These are phyloP conservation scores for Caenorhabditis sulstoni DNA, from an alignment of 2,888 invertebrate species.

Conservation along the genomic window DNA sequence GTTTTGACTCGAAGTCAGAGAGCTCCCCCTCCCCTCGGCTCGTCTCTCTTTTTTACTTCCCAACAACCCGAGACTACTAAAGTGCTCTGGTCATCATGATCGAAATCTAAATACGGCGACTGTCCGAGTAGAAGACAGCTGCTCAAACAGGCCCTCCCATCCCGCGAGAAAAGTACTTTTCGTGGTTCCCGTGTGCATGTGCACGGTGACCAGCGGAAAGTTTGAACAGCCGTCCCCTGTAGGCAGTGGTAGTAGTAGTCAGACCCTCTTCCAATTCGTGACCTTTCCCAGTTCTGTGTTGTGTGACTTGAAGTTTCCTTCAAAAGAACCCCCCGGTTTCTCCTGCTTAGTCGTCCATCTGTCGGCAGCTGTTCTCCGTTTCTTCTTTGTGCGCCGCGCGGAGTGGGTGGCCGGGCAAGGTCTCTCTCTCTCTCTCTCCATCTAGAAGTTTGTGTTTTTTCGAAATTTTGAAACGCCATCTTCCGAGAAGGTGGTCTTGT, in stretches of 20 bases:
- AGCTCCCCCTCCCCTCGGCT: constrained; percentile 10
- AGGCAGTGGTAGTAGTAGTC: too few relatives aligned
- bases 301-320: background rate
- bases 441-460: too few relatives aligned
- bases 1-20: constrained; percentile 6
- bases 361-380: constrained; percentile 50
- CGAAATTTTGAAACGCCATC: background rate
- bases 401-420: too few relatives aligned
- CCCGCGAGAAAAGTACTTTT: constrained; percentile 1
- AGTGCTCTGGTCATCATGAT: constrained; percentile 24
- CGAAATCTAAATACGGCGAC: constrained; percentile 43
- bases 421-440: background rate
- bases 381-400: background rate
- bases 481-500: too few relatives aligned
- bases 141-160: constrained; percentile 32
- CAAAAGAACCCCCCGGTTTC: background rate
- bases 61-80: constrained; percentile 13
- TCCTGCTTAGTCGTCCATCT: constrained; percentile 25
- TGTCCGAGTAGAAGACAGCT: constrained; percentile 23
- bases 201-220: constrained; percentile 34
- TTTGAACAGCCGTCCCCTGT: constrained; percentile 52
- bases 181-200: too few relatives aligned
- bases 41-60: background rate
- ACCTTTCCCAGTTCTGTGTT: constrained; percentile 37
- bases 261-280: constrained; percentile 19